Base-by-base conservation (phyloP, 1,140 invertebrate species). In the Cephus cinctus region DNA sequence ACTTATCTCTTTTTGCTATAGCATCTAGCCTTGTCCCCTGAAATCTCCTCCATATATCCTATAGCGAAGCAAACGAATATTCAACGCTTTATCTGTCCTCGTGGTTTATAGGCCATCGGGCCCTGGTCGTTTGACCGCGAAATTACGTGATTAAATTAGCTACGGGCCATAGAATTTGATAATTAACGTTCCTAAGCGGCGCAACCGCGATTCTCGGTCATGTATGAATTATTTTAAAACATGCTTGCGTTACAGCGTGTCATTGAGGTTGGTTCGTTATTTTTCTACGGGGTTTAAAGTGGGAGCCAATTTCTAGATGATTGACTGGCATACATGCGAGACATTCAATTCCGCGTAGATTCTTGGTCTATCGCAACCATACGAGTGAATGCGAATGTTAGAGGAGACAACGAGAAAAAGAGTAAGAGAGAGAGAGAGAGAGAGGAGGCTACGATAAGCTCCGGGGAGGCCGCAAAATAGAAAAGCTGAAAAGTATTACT, bases 121-220 rank as follows among this genome's bases (percentile, higher is more conserved):
- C 9, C 19, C 32, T 12, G 39, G 3, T 20, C 27, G 12, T 50
- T 54, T 57, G 36, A 47, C 43, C 32, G 43, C 46, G 22, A 52
- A 39, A 49, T 47, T 52, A 32, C 47, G 19, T 48, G 41, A 61
- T 61, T 57, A 39, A 61, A 61, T 61, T 52, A 61, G 22, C 51
- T 11, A 48, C 39, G 44, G 30, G 40, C 47, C 44, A 48, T 47
- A 54, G 47, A 43, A 54, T 57, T 54, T 31, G 36, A 9, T 47
- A 40, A 50, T 59, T 51, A 54, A 41, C 35, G 43, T 50, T 32
- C 30, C 31, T 32, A 51, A 54, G 27, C 8, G 47, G 14, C 2
- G 4, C 2, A 30, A 0, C 27, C 2, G 27, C 27, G 14, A 30
- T 30, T 30, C 15, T 35, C 32, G 6, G 32, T 12, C 32, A 5